phyloP scores from a whole-genome alignment of 2,888 invertebrate genomes.

The Agrochola circellaris region DNA sequence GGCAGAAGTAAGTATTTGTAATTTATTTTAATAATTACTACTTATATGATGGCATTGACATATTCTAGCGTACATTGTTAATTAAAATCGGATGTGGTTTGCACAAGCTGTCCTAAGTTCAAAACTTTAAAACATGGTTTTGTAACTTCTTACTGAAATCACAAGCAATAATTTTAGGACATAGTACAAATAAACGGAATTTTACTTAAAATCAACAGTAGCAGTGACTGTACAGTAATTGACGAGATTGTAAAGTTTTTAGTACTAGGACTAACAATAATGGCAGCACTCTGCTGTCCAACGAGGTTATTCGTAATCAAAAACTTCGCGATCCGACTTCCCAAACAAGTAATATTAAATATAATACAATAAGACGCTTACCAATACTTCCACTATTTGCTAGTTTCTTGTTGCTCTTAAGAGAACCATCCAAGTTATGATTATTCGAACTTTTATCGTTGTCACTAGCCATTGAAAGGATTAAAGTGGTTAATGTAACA shows the following conservation, averaged over 20 bases:
- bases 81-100: not conserved
- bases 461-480: constrained; percentile 90
- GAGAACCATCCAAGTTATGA: constrained; percentile 86
- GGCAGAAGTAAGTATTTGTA: not conserved
- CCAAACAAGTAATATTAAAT: constrained; percentile 2
- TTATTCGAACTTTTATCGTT: constrained; percentile 88
- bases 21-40: not conserved
- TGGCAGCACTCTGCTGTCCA: constrained; percentile 54
- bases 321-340: constrained; percentile 15
- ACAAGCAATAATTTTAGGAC: not conserved
- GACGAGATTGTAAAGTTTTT: constrained; percentile 45
- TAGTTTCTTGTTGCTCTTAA: constrained; percentile 84
- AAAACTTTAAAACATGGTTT: constrained; percentile 20
- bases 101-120: constrained; percentile 27
- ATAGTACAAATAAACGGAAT: not conserved
- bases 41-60: not conserved
- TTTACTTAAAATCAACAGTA: constrained; percentile 1
- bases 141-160: constrained; percentile 8
- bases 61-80: not conserved
- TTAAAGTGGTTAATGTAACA: constrained; percentile 61
- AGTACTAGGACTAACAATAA: constrained; percentile 43
- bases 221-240: constrained; percentile 12
- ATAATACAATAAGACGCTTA: constrained; percentile 68
- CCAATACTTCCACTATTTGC: constrained; percentile 80
- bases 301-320: constrained; percentile 54